Conservation (phyloP, 2,797 vertebrate genomes). For the Bovichtus variegatus region DNA sequence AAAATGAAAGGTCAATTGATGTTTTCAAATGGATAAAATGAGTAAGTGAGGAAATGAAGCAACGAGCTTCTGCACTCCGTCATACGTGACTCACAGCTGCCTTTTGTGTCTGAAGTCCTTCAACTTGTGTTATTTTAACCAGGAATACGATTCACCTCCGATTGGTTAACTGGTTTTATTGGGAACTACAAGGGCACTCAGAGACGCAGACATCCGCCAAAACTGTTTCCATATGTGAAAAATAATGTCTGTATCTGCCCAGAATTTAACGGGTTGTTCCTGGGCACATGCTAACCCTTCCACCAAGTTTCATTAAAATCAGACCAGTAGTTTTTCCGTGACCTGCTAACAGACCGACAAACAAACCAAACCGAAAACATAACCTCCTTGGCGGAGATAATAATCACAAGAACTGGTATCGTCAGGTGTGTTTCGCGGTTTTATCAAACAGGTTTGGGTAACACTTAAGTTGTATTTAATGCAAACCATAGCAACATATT, state of each 20-base stretch:
- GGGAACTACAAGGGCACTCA: no score
- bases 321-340: no score
- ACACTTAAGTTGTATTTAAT: conserved; percentile 3
- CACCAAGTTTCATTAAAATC: no score
- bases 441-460: neutral
- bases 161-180: neutral
- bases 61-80: conserved; percentile 14
- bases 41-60: conserved; percentile 15
- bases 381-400: no score
- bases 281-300: no score
- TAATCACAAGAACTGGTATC: neutral
- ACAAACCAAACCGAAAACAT: no score
- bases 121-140: neutral
- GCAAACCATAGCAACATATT: neutral
- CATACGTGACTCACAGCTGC: conserved; percentile 30
- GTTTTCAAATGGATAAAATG: conserved; percentile 25
- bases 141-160: neutral
- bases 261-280: no score
- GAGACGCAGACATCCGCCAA: no score
- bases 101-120: neutral
- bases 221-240: no score
- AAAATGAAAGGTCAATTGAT: conserved; percentile 14
- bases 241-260: no score
- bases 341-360: no score
- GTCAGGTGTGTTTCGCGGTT: neutral